These are phyloP conservation scores for Eutolmus rufibarbis DNA, from an alignment of 2,888 invertebrate species.

Conservation along the genomic window DNA sequence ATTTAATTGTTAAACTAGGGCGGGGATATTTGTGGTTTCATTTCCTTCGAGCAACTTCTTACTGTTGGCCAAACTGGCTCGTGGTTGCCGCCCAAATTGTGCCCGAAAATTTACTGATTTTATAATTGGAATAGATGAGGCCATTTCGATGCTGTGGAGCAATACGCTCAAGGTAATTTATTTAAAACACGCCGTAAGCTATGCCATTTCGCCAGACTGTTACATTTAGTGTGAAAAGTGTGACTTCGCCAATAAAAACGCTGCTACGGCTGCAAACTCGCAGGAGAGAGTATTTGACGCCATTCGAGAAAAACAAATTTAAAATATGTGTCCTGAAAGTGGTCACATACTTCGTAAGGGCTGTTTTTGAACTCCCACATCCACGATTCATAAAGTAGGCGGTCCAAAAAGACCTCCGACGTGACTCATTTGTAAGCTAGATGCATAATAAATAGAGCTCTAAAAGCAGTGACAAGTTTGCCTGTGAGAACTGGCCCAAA, in stretches of 20 bases:
- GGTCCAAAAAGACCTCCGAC: background rate
- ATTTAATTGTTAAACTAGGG: background rate
- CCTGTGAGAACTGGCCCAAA: background rate
- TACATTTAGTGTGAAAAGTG: conserved; percentile 15
- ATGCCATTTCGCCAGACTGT: background rate
- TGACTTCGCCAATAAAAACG: background rate
- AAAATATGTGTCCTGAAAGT: background rate
- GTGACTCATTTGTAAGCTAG: background rate
- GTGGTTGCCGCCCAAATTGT: background rate
- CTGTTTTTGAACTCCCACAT: background rate
- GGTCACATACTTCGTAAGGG: background rate
- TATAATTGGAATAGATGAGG: conserved; percentile 31
- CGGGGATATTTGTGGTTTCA: background rate
- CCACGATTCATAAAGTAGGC: background rate
- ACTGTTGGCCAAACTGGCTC: background rate
- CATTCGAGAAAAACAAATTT: background rate
- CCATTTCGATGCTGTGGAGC: background rate
- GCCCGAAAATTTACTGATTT: conserved; percentile 29
- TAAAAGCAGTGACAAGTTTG: background rate
- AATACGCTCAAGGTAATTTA: background rate
- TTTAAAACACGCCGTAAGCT: background rate
- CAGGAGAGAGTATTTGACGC: background rate
- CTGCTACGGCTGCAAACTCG: background rate
- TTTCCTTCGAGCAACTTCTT: background rate
- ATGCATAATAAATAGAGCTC: background rate